Conservation (phyloP, 2,888 invertebrate species). For the Geotrupes spiniger region DNA sequence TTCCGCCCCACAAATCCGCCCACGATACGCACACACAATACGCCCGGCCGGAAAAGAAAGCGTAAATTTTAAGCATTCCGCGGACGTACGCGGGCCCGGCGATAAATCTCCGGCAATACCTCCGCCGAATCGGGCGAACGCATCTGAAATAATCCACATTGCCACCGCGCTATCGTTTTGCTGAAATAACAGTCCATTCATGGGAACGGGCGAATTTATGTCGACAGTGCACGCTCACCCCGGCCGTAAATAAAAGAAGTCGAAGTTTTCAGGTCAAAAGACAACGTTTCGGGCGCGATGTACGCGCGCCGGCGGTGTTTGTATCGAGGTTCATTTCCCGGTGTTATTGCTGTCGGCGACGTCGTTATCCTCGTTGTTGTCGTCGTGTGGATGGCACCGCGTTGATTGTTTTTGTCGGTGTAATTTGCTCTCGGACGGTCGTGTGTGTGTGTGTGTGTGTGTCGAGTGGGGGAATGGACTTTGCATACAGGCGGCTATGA, state of each 20-base stretch:
- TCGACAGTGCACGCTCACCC: slow-evolving; percentile 8
- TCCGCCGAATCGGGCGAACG: slow-evolving; percentile 12
- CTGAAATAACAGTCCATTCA: slow-evolving; percentile 13
- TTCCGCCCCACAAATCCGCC: too few relatives aligned
- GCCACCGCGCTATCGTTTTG: slow-evolving; percentile 10
- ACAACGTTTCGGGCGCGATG: not conserved
- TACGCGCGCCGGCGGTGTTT: not conserved
- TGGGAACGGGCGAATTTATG: slow-evolving; percentile 6
- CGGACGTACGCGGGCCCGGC: not conserved
- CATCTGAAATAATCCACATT: slow-evolving; percentile 11
- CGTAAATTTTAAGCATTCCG: too few relatives aligned
- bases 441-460: not conserved
- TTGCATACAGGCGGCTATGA: slow-evolving; percentile 32
- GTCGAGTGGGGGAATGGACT: slow-evolving; percentile 4
- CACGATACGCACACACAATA: too few relatives aligned
- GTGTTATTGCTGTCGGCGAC: too few relatives aligned
- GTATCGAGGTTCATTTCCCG: not conserved
- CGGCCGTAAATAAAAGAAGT: slow-evolving; percentile 9
- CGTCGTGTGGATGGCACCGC: slow-evolving; percentile 2
- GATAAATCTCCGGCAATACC: slow-evolving; percentile 12
- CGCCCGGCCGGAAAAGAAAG: too few relatives aligned
- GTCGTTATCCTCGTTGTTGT: too few relatives aligned
- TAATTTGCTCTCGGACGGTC: not conserved
- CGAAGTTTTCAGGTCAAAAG: slow-evolving; percentile 10
- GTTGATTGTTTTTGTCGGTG: slow-evolving; percentile 4